These are phyloP conservation scores for Parazoanthus atlanticus DNA, from an alignment of 92 coral and sea anemone species.

Conservation along the genomic window DNA sequence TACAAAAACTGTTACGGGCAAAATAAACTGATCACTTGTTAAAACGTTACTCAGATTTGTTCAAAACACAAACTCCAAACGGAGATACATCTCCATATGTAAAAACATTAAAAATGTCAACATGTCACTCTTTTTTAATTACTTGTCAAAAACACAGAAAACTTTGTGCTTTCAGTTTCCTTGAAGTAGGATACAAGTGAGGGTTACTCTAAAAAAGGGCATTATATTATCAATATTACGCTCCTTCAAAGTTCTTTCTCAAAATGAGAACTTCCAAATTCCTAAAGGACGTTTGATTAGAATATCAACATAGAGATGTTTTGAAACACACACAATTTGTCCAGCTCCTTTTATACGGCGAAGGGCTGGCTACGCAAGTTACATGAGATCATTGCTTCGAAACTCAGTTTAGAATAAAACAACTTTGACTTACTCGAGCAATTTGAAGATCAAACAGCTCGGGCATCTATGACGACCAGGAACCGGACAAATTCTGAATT, in stretches of 20 bases:
- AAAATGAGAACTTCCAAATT: not conserved
- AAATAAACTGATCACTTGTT: not conserved
- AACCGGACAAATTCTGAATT: too few species aligned
- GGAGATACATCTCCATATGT: not conserved
- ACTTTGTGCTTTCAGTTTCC: not conserved
- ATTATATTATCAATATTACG: not conserved
- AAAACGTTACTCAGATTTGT: not conserved
- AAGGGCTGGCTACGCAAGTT: not conserved
- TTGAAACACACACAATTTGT: not conserved
- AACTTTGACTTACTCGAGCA: too few species aligned
- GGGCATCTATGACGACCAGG: too few species aligned
- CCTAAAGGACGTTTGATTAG: not conserved
- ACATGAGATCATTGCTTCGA: too few species aligned
- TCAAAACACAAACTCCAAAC: not conserved
- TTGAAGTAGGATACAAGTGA: not conserved
- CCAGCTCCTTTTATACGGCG: not conserved
- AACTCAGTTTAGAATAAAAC: too few species aligned
- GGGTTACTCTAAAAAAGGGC: conserved; percentile 6
- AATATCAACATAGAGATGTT: not conserved
- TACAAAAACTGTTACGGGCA: conserved; percentile 29
- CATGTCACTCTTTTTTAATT: not conserved
- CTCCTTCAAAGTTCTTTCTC: conserved; percentile 5
- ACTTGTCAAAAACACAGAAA: not conserved
- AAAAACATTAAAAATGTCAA: not conserved
- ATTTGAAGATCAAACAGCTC: too few species aligned